Conservation (phyloP, 2,888 invertebrate species). For the Sphecodes monilicornis region DNA sequence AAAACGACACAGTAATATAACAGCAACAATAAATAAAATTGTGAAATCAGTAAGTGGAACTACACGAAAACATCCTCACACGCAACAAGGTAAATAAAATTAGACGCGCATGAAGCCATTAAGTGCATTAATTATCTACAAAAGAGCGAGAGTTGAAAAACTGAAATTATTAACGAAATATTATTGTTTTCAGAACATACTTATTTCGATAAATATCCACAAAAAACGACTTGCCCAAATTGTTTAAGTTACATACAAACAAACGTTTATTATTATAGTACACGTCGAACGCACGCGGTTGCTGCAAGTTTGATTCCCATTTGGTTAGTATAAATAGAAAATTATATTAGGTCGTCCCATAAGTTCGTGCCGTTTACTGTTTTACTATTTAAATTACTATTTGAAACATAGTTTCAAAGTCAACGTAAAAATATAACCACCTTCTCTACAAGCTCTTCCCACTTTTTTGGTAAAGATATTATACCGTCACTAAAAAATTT, state of each 20-base stretch:
- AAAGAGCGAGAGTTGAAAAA: background rate
- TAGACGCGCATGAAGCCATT: background rate
- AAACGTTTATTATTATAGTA: conserved; percentile 41
- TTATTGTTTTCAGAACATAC: conserved; percentile 52
- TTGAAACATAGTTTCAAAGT: no score
- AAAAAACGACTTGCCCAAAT: conserved; percentile 62
- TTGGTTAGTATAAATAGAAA: conserved; percentile 40
- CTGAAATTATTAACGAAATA: background rate
- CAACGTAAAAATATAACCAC: no score
- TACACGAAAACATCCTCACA: conserved; percentile 17
- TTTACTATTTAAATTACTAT: no score
- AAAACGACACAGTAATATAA: background rate
- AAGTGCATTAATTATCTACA: background rate
- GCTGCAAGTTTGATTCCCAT: conserved; percentile 44
- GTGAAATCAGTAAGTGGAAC: background rate
- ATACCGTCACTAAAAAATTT: no score
- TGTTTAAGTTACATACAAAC: conserved; percentile 59
- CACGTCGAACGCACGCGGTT: conserved; percentile 42
- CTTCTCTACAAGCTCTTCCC: no score
- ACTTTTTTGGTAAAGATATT: no score
- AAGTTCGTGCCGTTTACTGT: no score
- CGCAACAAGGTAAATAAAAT: conserved; percentile 18
- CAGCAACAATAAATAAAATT: background rate
- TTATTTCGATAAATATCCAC: conserved; percentile 27
- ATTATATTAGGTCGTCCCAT: no score